Base-by-base conservation (phyloP, 2,797 vertebrate genomes). In the Triplophysa bombifrons region DNA sequence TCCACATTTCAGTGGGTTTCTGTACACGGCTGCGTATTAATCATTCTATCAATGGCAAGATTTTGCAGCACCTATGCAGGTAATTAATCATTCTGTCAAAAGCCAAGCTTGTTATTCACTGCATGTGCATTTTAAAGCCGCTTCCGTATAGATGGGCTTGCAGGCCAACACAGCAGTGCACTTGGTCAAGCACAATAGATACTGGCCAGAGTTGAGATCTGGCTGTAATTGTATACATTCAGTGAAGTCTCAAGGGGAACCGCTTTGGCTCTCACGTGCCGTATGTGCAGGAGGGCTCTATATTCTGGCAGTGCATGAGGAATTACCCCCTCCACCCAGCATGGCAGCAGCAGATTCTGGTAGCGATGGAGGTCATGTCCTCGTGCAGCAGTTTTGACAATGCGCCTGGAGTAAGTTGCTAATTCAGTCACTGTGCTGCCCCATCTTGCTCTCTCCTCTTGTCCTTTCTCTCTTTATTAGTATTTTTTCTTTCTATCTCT, bases 1-100 rank as follows among this genome's bases (percentile, higher is more conserved):
- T 55, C 65, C 34, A 44, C 38, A 73, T 61, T 79, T 64, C 71
- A 38, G 10, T 65, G 34, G 51, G 50, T 76, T 61, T 80, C 55
- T 61, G 22, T 74, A 67, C n/a, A 9, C 64, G 22, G 41, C 38
- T 72, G 74, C 69, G 34, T 80, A 84, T 86, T 82, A 85, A 78
- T 83, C 82, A 86, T 85, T 83, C 74, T 72, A 82, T 86, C 82
- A 83, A 81, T 72, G 63, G 61, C 38, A 46, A 82, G 76, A 81
- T 77, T 81, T 74, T 55, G 80, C 80, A 78, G 80, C 74, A 75
- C 71, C 73, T 70, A 78, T 80, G 88, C 84, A 87, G 88, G 87
- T 82, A 86, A 92, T 92, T 87, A 90, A 93, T 93, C 91, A 91
- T 90, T 60, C 77, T 89, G 90, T 85, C 90, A 84, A 72, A 3